phyloP scores from a whole-genome alignment of 2,113 vertebrate species.

The Macroglossus sobrinus region DNA sequence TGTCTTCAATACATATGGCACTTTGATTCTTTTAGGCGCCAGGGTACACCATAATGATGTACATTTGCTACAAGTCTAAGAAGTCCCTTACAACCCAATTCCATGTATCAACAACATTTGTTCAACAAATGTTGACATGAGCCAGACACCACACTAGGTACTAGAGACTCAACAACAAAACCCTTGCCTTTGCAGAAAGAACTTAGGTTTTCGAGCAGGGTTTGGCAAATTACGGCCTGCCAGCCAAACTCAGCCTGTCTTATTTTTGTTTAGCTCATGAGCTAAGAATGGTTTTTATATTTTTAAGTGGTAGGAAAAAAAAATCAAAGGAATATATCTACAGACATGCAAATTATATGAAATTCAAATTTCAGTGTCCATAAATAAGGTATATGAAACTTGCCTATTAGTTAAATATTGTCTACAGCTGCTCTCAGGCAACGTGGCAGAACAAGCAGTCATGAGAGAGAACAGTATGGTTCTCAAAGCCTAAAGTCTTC shows the following conservation, averaged over 20 bases:
- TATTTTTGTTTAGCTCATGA: neutral
- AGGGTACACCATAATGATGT: neutral
- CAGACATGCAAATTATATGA: neutral
- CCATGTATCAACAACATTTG: neutral
- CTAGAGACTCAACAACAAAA: neutral
- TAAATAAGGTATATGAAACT: neutral
- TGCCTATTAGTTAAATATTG: neutral
- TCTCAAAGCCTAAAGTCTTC: neutral
- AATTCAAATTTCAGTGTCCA: neutral
- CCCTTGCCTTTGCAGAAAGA: neutral
- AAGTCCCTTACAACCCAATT: neutral
- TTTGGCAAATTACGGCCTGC: neutral
- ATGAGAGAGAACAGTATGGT: accelerated
- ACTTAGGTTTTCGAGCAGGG: neutral
- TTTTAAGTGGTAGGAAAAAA: neutral
- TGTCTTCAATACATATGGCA: neutral
- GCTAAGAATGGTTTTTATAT: neutral
- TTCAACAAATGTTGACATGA: neutral
- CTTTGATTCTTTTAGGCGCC: neutral
- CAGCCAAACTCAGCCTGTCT: neutral
- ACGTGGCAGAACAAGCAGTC: neutral
- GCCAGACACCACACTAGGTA: neutral
- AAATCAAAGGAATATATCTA: neutral
- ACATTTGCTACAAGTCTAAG: neutral
- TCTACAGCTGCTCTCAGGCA: neutral